Conservation (phyloP, 2,113 vertebrate species). For the Atractosteus spatula region DNA sequence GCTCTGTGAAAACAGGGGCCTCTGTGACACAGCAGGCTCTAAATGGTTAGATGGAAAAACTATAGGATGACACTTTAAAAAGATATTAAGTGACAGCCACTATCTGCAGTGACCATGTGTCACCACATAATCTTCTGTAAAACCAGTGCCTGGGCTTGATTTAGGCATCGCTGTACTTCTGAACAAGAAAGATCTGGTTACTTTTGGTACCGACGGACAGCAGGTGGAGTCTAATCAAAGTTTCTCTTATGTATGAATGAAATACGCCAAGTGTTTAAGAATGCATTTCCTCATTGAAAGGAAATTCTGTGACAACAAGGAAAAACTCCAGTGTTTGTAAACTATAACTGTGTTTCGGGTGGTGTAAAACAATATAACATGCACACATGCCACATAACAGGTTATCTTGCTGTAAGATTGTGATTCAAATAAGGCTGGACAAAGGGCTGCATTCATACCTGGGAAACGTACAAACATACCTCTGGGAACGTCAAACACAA, state of each 20-base stretch:
- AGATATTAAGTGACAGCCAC: background rate
- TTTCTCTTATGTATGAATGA: too few species aligned
- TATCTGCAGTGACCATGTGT: background rate
- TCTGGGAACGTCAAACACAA: slow-evolving; percentile 56
- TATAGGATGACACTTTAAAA: background rate
- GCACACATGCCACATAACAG: background rate
- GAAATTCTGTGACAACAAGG: too few species aligned
- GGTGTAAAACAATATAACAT: background rate
- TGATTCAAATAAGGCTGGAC: slow-evolving; percentile 52
- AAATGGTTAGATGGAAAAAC: background rate
- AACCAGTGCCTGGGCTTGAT: background rate
- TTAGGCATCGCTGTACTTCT: background rate
- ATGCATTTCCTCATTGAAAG: too few species aligned
- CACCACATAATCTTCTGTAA: background rate
- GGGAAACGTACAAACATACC: slow-evolving; percentile 39
- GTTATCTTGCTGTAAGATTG: too few species aligned
- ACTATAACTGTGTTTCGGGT: too few species aligned
- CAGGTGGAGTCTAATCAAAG: background rate
- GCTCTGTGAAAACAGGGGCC: background rate
- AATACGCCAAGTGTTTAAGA: too few species aligned
- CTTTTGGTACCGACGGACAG: background rate
- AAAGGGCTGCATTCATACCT: slow-evolving; percentile 47
- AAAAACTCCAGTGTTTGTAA: too few species aligned
- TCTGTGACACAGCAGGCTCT: background rate
- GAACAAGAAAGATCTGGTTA: background rate